These are phyloP conservation scores for Bacillus rossius DNA, from an alignment of 1,140 invertebrate species.

Conservation along the genomic window DNA sequence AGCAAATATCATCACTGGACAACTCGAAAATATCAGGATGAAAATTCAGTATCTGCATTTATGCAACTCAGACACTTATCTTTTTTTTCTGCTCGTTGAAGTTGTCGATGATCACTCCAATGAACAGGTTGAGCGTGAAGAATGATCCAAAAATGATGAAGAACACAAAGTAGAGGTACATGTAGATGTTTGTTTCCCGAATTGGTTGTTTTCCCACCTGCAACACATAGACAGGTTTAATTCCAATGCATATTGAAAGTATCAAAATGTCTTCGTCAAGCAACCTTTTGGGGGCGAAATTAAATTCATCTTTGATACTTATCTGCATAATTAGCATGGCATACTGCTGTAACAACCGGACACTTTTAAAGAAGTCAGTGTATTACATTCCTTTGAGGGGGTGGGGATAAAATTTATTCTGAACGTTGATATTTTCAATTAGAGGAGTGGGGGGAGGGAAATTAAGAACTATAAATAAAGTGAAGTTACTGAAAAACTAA, in stretches of 20 bases:
- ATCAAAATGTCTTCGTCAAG: background rate
- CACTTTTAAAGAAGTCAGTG: too few relatives aligned
- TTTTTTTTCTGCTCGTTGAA: constrained; percentile 99
- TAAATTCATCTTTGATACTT: background rate
- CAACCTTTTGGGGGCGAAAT: too few relatives aligned
- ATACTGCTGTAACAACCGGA: background rate
- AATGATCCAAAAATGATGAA: constrained; percentile 98
- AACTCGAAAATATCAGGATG: background rate
- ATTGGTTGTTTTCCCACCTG: constrained; percentile 87
- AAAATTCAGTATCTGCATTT: background rate
- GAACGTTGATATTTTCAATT: too few relatives aligned
- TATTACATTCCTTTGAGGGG: too few relatives aligned
- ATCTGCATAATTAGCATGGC: background rate
- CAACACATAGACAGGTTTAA: constrained; percentile 33
- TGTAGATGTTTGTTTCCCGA: constrained; percentile 90
- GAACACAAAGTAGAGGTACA: constrained; percentile 98
- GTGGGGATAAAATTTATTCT: too few relatives aligned
- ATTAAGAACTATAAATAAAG: too few relatives aligned
- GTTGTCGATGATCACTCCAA: constrained; percentile 98
- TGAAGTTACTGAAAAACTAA: too few relatives aligned
- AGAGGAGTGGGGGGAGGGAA: too few relatives aligned
- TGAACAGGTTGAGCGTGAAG: constrained; percentile 96
- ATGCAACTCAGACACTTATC: constrained; percentile 43
- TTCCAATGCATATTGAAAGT: too few relatives aligned
- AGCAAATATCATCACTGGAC: background rate